phyloP scores from a whole-genome alignment of 1,140 invertebrate species.

The Aplysia californica region DNA sequence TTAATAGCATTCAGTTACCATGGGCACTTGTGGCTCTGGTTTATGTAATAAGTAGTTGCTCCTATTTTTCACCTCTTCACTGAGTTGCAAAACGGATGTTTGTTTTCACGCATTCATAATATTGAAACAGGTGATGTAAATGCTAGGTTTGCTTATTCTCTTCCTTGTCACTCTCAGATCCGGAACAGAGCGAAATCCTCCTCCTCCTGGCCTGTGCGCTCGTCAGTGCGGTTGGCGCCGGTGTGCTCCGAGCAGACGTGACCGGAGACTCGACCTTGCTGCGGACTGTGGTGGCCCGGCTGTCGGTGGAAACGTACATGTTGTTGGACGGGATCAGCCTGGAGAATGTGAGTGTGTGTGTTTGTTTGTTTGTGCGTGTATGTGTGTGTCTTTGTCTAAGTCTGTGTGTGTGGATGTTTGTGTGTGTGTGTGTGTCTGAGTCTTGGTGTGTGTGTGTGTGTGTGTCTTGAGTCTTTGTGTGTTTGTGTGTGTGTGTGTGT shows the following conservation, averaged over 20 bases:
- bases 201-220: constrained; percentile 3
- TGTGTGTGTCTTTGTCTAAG: not conserved
- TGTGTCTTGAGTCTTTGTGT: not conserved
- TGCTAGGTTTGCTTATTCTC: too few species aligned
- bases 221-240: not conserved
- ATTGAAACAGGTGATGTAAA: too few species aligned
- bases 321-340: not conserved
- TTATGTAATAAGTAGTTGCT: not conserved
- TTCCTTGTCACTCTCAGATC: too few species aligned
- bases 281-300: constrained; percentile 4
- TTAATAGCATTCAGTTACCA: not conserved
- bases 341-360: constrained; percentile 17
- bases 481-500: not conserved
- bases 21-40: not conserved
- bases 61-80: not conserved
- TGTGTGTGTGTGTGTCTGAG: not conserved
- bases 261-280: not conserved
- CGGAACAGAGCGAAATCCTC: constrained; percentile 13
- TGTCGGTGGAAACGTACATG: constrained; percentile 23
- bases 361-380: not conserved
- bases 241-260: not conserved
- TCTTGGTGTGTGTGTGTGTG: not conserved
- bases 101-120: not conserved
- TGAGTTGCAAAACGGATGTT: not conserved
- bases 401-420: not conserved